Evolutionary conservation across 2,888 invertebrate genomes (phyloP).

Genomic region (Philopedon plagiatum): DNA sequence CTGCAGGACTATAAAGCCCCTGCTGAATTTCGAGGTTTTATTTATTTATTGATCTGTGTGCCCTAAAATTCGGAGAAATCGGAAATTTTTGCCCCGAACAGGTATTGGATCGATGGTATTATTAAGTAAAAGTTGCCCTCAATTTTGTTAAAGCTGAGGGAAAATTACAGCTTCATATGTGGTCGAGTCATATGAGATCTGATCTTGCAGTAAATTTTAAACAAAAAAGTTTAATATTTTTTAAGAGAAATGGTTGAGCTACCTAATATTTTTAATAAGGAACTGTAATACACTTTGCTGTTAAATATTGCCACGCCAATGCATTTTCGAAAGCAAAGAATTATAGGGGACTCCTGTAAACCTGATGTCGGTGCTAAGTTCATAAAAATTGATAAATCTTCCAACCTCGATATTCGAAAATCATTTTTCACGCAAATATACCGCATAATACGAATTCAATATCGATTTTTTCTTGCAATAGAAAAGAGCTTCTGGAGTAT

Average conservation of each 20-base stretch:
- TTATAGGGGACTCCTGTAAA: background rate
- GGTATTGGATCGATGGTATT: background rate
- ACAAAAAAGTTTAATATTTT: too few species aligned
- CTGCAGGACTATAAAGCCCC: constrained; percentile 31
- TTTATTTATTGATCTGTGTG: constrained; percentile 32
- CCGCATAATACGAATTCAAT: constrained; percentile 27
- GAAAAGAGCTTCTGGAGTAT: background rate
- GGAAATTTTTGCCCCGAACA: background rate
- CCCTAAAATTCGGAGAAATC: background rate
- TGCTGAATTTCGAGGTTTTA: constrained; percentile 31
- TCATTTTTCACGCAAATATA: constrained; percentile 19
- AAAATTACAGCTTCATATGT: too few species aligned
- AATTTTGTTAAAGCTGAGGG: too few species aligned
- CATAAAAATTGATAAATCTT: constrained; percentile 9
- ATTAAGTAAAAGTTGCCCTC: background rate
- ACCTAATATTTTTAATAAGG: too few species aligned
- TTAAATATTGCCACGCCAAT: background rate
- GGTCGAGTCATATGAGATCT: too few species aligned
- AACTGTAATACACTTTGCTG: too few species aligned
- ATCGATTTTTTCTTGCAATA: constrained; percentile 21
- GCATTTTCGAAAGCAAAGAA: background rate
- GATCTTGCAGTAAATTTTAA: too few species aligned
- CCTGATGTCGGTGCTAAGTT: background rate
- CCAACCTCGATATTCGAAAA: background rate
- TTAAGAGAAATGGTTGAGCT: too few species aligned